Evolutionary conservation across 2,888 invertebrate genomes (phyloP).

Genomic region (Rhogogaster chlorosoma): DNA sequence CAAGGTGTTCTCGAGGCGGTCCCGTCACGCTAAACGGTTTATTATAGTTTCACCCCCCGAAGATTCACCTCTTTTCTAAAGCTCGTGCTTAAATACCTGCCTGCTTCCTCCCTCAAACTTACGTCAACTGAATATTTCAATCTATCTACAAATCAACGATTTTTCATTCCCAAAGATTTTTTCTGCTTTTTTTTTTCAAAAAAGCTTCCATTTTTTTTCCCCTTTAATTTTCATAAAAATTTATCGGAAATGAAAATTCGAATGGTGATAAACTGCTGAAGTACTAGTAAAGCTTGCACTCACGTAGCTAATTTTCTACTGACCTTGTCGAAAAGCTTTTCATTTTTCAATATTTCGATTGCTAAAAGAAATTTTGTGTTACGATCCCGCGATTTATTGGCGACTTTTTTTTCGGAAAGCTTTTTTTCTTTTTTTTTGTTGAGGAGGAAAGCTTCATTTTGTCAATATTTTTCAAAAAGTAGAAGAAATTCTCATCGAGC

Average conservation of each 20-base stretch:
- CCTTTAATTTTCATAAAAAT: too few species aligned
- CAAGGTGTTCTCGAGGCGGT: constrained; percentile 18
- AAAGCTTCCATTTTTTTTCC: too few species aligned
- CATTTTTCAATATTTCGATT: background rate
- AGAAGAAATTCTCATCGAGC: too few species aligned
- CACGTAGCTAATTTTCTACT: background rate
- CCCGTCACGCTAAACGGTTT: constrained; percentile 37
- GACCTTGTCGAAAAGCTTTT: background rate
- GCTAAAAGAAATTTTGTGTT: background rate
- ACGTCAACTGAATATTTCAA: background rate
- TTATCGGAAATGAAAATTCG: background rate
- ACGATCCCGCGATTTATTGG: too few species aligned
- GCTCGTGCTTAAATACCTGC: background rate
- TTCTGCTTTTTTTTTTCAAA: background rate
- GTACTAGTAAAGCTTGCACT: background rate
- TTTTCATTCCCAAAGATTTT: background rate
- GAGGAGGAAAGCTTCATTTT: too few species aligned
- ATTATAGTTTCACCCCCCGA: constrained; percentile 31
- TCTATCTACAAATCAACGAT: background rate
- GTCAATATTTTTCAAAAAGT: too few species aligned
- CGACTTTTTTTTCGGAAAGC: too few species aligned
- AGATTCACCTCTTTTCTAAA: constrained; percentile 4
- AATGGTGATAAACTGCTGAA: background rate
- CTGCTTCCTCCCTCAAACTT: background rate
- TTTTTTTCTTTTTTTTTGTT: too few species aligned